Evolutionary conservation across 2,797 vertebrate species (phyloP), one percentile per base, ranked within the genome.

Genomic region (Petrocephalus schoutedeni): DNA sequence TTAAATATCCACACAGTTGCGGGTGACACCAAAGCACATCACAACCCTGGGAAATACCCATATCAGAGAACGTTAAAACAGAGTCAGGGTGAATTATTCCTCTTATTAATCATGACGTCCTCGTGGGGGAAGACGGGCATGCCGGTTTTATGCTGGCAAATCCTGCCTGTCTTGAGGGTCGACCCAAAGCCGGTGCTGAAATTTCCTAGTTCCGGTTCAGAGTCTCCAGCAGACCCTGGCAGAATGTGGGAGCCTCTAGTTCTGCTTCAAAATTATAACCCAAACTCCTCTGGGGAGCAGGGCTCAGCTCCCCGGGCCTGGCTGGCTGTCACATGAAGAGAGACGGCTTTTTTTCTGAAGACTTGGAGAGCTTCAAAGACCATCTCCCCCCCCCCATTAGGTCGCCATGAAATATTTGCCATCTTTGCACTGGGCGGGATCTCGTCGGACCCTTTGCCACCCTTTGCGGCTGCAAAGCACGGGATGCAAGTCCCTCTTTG

Each of bases 241-340:
- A 58, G 56, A 32, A 59, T 36, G 16, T 86, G 56, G 23, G 28
- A 8, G 56, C 21, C 28, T 86, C 54, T 23, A 32, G 23, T 61
- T 16, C 54, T 32, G 85, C 56, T 59, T 28, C 21, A 59, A 59
- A 86, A 58, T 86, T n/a, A 86, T 86, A 59, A 86, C 56, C 32
- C 53, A 41, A n/a, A 86, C 54, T 54, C 14, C 54, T 85, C 53
- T 57, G 54, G 54, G 53, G 84, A 85, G 54, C 32, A 28, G 8
- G 45, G 51, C 49, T 53, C n/a, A 14, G 7, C 23, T 56, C 49
- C 23, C 51, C 53, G 5, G 21, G 51, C 12, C 12, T 32, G 23
- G 23, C 71, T n/a, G 53, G 49, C 49, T 85, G 21, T 56, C 21
- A 86, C 54, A 57, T 12, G 83, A 85, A 56, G 51, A 85, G n/a